Conservation (phyloP, 2,797 vertebrate species). For the Sparus aurata region DNA sequence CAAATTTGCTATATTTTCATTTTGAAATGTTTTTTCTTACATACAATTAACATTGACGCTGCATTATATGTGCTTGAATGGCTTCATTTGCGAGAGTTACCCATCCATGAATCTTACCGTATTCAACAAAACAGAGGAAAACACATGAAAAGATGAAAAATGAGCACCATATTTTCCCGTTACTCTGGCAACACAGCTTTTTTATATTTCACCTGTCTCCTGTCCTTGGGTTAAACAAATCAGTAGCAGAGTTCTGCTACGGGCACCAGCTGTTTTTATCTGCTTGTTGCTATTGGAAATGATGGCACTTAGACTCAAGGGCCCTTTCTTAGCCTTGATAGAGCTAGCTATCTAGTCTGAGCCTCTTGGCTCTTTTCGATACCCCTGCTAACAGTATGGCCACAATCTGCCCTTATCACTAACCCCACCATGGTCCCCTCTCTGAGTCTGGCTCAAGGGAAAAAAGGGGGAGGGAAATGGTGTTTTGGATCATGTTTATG, state of each 20-base stretch:
- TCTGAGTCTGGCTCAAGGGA: conserved; percentile 62
- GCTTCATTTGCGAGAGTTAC: conserved; percentile 22
- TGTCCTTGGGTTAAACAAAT: conserved; percentile 76
- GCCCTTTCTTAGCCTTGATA: conserved; percentile 72
- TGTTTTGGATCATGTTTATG: conserved; percentile 67
- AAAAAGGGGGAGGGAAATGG: conserved; percentile 27
- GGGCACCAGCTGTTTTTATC: conserved; percentile 74
- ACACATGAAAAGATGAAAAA: conserved; percentile 21
- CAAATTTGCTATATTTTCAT: neutral
- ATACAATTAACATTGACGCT: conserved; percentile 1
- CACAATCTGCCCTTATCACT: conserved; percentile 72
- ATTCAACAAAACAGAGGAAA: conserved; percentile 13
- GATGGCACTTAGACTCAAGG: conserved; percentile 70
- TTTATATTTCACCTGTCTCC: conserved; percentile 58
- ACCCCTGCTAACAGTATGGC: conserved; percentile 61
- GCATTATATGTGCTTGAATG: conserved; percentile 7
- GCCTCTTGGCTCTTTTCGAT: conserved; percentile 69
- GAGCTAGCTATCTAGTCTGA: conserved; percentile 70
- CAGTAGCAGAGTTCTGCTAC: conserved; percentile 57
- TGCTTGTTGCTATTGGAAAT: conserved; percentile 76
- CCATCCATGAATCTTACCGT: conserved; percentile 15
- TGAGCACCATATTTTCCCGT: conserved; percentile 23
- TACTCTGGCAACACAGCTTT: conserved; percentile 52
- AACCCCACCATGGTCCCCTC: conserved; percentile 51
- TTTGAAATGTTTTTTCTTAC: neutral